A percentile compares a stretch with the other conserved stretches of the same genome.
Conservation (phyloP, 2,888 invertebrate genomes). For the Caenorhabditis japonica region DNA sequence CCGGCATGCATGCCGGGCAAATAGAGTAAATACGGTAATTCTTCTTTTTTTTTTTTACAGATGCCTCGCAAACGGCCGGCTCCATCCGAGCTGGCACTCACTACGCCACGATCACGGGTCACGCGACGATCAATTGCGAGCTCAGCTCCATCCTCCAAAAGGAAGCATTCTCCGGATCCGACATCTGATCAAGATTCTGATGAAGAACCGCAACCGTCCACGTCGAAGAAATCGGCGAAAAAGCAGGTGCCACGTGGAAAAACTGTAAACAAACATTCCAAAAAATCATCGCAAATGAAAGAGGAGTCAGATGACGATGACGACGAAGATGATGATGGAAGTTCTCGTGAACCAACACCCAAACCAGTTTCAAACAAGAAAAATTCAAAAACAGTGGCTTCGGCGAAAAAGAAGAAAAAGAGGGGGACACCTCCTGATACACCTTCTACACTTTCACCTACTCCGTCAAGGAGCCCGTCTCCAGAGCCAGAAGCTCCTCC, state of each 20-base stretch:
- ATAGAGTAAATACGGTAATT: no score
- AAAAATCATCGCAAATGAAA: conserved; percentile 10
- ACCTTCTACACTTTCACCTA: conserved; percentile 11
- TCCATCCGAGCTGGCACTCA: conserved; percentile 1
- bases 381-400: neutral
- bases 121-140: conserved; percentile 15
- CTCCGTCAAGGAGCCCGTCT: conserved; percentile 6
- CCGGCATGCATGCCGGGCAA: no score
- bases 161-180: conserved; percentile 7
- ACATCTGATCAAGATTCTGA: conserved; percentile 21
- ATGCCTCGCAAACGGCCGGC: conserved; percentile 35
- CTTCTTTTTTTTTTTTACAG: no score
- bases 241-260: neutral
- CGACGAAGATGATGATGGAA: conserved; percentile 1
- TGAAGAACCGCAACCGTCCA: conserved; percentile 16
- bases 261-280: neutral
- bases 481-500: conserved; percentile 11
- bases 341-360: conserved; percentile 2
- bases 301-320: neutral
- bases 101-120: conserved; percentile 11
- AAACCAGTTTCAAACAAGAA: neutral
- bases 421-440: conserved; percentile 10
- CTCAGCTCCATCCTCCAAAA: conserved; percentile 5
- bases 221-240: conserved; percentile 14
- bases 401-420: conserved; percentile 26